Evolutionary conservation across 2,888 invertebrate species (phyloP), one percentile per base, ranked within the genome.

Genomic region (Calephelis perditalis): DNA sequence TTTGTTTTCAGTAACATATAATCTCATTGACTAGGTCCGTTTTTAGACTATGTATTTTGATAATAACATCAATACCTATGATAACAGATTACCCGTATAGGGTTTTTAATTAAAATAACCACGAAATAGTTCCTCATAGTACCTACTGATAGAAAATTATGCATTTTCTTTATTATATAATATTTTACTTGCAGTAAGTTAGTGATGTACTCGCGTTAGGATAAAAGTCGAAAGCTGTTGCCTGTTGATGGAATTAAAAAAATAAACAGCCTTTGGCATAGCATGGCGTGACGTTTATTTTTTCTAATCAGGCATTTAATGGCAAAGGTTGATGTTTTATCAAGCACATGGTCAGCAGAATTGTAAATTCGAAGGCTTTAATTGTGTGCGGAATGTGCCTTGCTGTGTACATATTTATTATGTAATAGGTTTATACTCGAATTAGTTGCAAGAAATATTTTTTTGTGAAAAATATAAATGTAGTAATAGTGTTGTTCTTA

Each of bases 331-430:
- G 87, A 84, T 86, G 86, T 86, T 81, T 79, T 85, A 83, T 84
- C 83, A 82, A 82, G 77, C 83, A 83, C 85, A 84, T 79, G 83
- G 82, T 84, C 86, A 75, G 76, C 79, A 79, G 78, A 81, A 77
- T 77, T 74, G 77, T 80, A 80, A 73, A 78, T 82, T 78, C 71
- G 77, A 80, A 77, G 88, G 87, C 86, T 87, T 87, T 84, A 84
- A 84, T 79, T 81, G 89, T 82, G 90, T 89, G 87, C 86, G 91
- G 91, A 91, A 90, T 91, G 91, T 91, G 91, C 91, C 91, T 91
- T 91, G 91, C 89, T 86, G 82, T 84, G 84, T 89, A 85, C 75
- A 84, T 86, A 85, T 79, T 80, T 68, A 74, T 77, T 79, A 76
- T 75, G 81, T 81, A 79, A 81, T 89, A 89, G 88, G 85, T 86